A percentile compares a stretch with the other conserved stretches of the same genome.
These are phyloP conservation scores for Pelagia noctiluca DNA, from an alignment of 30 jellyfish, hydroid and myxozoan species.

Conservation along the genomic window DNA sequence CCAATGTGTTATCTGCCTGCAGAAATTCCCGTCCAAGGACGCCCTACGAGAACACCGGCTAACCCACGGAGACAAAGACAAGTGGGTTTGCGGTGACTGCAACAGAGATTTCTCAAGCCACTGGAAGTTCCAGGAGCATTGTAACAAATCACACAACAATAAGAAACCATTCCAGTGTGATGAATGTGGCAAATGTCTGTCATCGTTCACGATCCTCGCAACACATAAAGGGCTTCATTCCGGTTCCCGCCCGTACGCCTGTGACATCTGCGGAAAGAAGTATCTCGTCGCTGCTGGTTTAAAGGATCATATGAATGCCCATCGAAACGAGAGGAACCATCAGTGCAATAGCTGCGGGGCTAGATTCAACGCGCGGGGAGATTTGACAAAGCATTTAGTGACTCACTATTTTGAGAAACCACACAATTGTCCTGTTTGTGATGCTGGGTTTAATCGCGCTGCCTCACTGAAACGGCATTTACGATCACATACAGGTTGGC, in stretches of 20 bases:
- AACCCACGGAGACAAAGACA: slow-evolving; percentile 52
- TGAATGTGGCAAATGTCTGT: slow-evolving; percentile 49
- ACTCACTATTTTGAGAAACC: slow-evolving; percentile 63
- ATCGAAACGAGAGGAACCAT: slow-evolving; percentile 56
- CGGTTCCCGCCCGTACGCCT: slow-evolving; percentile 54
- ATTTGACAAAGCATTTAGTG: slow-evolving; percentile 62
- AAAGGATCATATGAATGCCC: slow-evolving; percentile 58
- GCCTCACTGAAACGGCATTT: slow-evolving; percentile 59
- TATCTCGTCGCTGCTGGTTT: slow-evolving; percentile 67
- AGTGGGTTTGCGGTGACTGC: slow-evolving; percentile 56
- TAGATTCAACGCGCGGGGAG: slow-evolving; percentile 61
- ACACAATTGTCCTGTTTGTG: slow-evolving; percentile 42
- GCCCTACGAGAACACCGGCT: slow-evolving; percentile 24
- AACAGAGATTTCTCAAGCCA: slow-evolving; percentile 58
- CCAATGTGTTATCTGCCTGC: slow-evolving; percentile 60
- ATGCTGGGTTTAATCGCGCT: slow-evolving; percentile 57
- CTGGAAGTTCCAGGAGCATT: slow-evolving; percentile 66
- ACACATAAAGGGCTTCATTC: slow-evolving; percentile 67
- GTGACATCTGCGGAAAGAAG: slow-evolving; percentile 56
- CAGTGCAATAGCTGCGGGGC: slow-evolving; percentile 53
- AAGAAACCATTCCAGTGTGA: slow-evolving; percentile 65
- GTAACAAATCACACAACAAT: slow-evolving; percentile 39
- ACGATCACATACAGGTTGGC: slow-evolving; percentile 62
- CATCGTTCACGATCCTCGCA: slow-evolving; percentile 63
- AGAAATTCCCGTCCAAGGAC: slow-evolving; percentile 47